These are phyloP conservation scores for Bombus waltoni DNA, from an alignment of 1,140 invertebrate species.

Conservation along the genomic window DNA sequence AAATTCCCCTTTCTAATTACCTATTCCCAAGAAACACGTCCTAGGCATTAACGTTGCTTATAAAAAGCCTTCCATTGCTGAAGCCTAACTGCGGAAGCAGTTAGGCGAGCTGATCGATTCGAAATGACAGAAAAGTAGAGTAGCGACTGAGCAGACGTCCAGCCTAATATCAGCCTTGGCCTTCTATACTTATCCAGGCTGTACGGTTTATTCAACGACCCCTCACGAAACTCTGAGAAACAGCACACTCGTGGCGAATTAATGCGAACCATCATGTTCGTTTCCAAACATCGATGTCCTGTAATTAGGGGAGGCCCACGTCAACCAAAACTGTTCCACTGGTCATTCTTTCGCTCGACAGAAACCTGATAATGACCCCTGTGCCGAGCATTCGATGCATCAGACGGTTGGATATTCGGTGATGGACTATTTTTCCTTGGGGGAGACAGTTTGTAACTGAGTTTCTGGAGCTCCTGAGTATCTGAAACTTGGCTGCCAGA, in stretches of 20 bases:
- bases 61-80: not conserved
- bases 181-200: slow-evolving; percentile 8
- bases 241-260: slow-evolving; percentile 55
- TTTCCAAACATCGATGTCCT: not conserved
- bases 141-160: not conserved
- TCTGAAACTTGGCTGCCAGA: not conserved
- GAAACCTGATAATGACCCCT: slow-evolving; percentile 6
- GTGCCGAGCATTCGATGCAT: not conserved
- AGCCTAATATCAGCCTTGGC: slow-evolving; percentile 26
- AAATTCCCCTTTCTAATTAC: not conserved
- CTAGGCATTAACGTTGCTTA: not conserved
- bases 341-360: slow-evolving; percentile 48
- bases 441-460: not conserved
- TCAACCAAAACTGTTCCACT: not conserved
- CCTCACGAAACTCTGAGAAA: slow-evolving; percentile 50
- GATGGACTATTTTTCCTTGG: not conserved
- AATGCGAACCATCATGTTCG: slow-evolving; percentile 30
- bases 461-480: not conserved
- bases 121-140: slow-evolving; percentile 27
- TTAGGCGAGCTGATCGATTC: slow-evolving; percentile 15
- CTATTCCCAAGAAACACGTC: not conserved
- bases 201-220: slow-evolving; percentile 10
- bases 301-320: slow-evolving; percentile 32
- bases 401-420: not conserved
- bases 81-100: not conserved